Percentiles rank a stretch among this genome's conserved stretches.
These are phyloP conservation scores for Psittacara wagleri DNA, from an alignment of 2,113 vertebrate species.

Conservation along the genomic window DNA sequence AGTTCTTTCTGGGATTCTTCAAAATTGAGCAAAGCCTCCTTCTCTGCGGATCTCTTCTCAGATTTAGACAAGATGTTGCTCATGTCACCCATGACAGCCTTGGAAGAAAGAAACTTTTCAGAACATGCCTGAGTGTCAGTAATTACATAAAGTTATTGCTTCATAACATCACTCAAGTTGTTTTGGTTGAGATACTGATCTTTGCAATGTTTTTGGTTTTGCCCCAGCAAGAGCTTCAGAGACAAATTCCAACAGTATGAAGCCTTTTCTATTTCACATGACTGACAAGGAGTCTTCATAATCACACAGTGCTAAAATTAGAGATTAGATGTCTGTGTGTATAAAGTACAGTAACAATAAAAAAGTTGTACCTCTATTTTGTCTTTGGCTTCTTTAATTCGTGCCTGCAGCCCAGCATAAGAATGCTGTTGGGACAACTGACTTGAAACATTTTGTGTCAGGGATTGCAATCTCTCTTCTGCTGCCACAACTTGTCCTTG, in stretches of 20 bases:
- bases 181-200: neutral
- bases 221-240: neutral
- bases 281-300: neutral
- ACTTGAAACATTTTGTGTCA: slow-evolving; percentile 72
- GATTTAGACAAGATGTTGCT: neutral
- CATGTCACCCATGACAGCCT: slow-evolving; percentile 61
- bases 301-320: neutral
- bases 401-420: slow-evolving; percentile 75
- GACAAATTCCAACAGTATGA: neutral
- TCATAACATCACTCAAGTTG: neutral
- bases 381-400: slow-evolving; percentile 77
- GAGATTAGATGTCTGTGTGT: neutral
- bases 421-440: slow-evolving; percentile 77
- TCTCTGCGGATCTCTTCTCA: neutral
- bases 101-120: slow-evolving; percentile 21
- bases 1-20: slow-evolving; percentile 69
- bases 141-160: neutral
- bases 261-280: neutral
- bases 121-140: neutral
- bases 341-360: neutral
- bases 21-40: slow-evolving; percentile 55
- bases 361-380: slow-evolving; percentile 80
- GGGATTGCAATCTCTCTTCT: slow-evolving; percentile 81
- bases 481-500: slow-evolving; percentile 84
- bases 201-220: neutral